These are phyloP conservation scores for Enteromius mattozi DNA, from an alignment of 2,797 vertebrate genomes.

Conservation along the genomic window DNA sequence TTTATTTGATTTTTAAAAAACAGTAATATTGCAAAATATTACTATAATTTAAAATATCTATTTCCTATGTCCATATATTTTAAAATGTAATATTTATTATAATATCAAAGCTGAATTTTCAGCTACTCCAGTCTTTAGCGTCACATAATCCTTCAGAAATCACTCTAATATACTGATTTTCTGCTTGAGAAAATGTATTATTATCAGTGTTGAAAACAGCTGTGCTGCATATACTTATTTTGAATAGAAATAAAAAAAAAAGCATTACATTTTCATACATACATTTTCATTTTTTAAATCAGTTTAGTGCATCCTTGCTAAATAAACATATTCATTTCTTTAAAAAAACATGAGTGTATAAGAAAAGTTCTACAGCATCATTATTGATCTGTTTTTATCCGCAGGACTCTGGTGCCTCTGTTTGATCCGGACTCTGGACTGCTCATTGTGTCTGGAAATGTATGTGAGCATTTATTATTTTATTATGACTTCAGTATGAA, in stretches of 20 bases:
- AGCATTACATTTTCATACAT: too few relatives aligned
- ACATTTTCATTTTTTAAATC: not conserved
- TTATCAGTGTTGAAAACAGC: not conserved
- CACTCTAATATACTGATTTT: not conserved
- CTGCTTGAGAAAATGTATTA: not conserved
- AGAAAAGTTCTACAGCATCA: not conserved
- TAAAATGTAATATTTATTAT: not conserved
- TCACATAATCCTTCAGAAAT: not conserved
- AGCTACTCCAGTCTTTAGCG: not conserved
- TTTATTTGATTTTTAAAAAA: too few relatives aligned
- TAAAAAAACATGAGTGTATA: not conserved
- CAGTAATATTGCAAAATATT: not conserved
- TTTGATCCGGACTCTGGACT: constrained; percentile 88
- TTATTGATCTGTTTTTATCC: constrained; percentile 17
- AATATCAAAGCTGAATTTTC: not conserved
- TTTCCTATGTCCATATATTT: not conserved
- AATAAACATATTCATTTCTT: not conserved
- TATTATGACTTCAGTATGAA: not conserved
- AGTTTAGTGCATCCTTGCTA: not conserved
- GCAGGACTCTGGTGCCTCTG: constrained; percentile 85
- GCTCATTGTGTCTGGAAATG: constrained; percentile 88
- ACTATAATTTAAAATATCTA: not conserved
- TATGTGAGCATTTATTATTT: constrained; percentile 64
- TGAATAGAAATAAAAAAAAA: too few relatives aligned
- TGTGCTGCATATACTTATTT: not conserved